Evolutionary conservation across 2,797 vertebrate genomes (phyloP), one percentile per base, ranked within the genome.

Genomic region (Xyrichtys novacula): DNA sequence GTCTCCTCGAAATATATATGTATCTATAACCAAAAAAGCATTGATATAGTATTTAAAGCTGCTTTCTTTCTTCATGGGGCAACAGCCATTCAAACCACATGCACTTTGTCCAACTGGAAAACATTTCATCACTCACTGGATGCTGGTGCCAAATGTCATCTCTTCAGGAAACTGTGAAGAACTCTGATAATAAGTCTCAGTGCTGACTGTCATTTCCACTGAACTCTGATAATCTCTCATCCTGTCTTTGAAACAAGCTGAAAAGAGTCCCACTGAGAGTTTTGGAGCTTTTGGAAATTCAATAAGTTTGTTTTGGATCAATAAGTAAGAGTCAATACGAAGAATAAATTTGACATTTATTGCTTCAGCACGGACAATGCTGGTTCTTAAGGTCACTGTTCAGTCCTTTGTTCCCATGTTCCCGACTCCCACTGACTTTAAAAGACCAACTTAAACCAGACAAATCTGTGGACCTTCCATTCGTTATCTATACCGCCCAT

Each of bases 171-270:
- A 57, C 48, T 70, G 68, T 56, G 61, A 68, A 47, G 36, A 53
- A 55, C 58, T 53, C 71, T 58, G 50, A 69, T 58, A 47, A 72
- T 28, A 20, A 71, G 63, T 58, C 50, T 77, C 49, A 50, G 16
- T 0, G 7, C 36, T 54, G 69, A 54, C 53, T 59, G 23, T 26
- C 7, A 5, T 58, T 46, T 25, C 32, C 47, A 46, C 53, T 44
- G 46, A 52, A 12, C 49, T 43, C 17, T 26, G 31, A 39, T 32
- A 14, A 59, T 53, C 28, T 48, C 28, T 48, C 40, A 4, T 31
- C 11, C 2, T 28, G 10, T 32, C 54, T 15, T 44, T 19, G 26
- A 61, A 56, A 57, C 20, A 49, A 71, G 40, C 32, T 26, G 9
- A 10, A 47, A 42, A 40, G 7, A 32, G 42, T 6, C 9, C 22